Base-by-base conservation (phyloP, 2,113 vertebrate species). In the Serinus canaria region DNA sequence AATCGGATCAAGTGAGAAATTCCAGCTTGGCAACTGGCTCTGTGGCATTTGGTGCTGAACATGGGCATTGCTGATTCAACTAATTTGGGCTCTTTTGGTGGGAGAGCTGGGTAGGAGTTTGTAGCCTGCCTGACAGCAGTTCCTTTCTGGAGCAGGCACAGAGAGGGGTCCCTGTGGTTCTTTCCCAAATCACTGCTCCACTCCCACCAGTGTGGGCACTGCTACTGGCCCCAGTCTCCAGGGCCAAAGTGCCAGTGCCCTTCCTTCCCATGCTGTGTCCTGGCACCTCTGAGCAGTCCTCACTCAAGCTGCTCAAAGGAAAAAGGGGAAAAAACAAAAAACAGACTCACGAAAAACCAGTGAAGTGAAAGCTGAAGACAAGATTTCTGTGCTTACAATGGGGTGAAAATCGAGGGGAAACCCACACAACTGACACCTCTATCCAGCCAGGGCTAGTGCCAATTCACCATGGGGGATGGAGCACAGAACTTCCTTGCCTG, bases 1-100 rank as follows among this genome's bases (percentile, higher is more conserved):
- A 87, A 92, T 92, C 9, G 1, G 94, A 91, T 90, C 78, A 79
- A 94, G 73, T 17, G 75, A 80, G 78, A 85, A 87, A 93, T 77
- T 79, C 78, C 84, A 83, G 87, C 60, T 63, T 73, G 91, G 82
- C 85, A 92, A 83, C 47, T 77, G 55, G 55, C 56, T 77, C 91
- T 70, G 59, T 43, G 75, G 92, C 84, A 88, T 46, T 83, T 83
- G 33, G 59, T 85, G 90, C 87, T 56, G 53, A 88, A 59, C 85
- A 37, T 24, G 20, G 52, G 30, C 21, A 83, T 35, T 1, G 0
- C 43, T 88, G 50, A 77, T 62, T 77, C 67, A 35, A 69, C 63
- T 80, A 27, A 74, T 52, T 41, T 63, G 67, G 49, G 73, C 27
- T 80, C 44, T 66, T 87, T 46, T 2, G 15, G 90, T 67, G 76